These are phyloP conservation scores for Campoletis sonorensis DNA, from an alignment of 1,140 invertebrate genomes.

Conservation along the genomic window DNA sequence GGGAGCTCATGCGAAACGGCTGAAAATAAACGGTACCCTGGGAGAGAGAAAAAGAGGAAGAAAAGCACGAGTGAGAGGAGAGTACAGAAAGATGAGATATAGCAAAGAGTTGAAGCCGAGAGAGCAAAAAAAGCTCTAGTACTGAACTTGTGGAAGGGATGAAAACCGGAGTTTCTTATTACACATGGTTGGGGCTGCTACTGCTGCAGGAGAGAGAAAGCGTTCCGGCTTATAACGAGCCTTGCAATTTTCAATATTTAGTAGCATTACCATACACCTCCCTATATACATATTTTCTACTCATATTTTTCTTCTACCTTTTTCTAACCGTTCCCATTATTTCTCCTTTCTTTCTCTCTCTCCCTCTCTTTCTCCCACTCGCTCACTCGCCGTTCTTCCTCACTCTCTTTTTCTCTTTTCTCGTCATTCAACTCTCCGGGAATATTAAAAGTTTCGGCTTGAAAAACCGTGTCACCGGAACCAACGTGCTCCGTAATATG, in stretches of 20 bases:
- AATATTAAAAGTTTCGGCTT: conserved; percentile 47
- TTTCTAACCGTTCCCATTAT: not conserved
- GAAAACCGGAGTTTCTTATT: conserved; percentile 35
- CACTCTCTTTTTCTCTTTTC: not conserved
- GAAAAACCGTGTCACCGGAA: conserved; percentile 49
- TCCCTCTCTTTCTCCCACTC: not conserved
- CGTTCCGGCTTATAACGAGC: conserved; percentile 48
- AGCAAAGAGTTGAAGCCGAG: not conserved
- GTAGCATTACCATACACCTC: conserved; percentile 45
- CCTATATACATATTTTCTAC: not conserved
- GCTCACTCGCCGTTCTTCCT: too few relatives aligned
- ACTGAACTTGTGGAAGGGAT: conserved; percentile 20
- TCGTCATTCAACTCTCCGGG: conserved; percentile 11
- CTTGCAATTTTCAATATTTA: conserved; percentile 54
- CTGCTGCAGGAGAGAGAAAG: not conserved
- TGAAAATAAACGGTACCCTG: conserved; percentile 18
- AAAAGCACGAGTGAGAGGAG: conserved; percentile 20
- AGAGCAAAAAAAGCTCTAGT: not conserved
- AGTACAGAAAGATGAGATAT: conserved; percentile 35
- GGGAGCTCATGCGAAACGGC: not conserved
- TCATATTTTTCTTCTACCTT: not conserved
- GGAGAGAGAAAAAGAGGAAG: conserved; percentile 15
- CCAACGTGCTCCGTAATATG: conserved; percentile 35
- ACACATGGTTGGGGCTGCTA: conserved; percentile 7
- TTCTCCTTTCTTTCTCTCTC: conserved; percentile 2